A percentile compares a stretch with the other conserved stretches of the same genome.
These are phyloP conservation scores for Elanoides forficatus DNA, from an alignment of 2,113 vertebrate species.

Conservation along the genomic window DNA sequence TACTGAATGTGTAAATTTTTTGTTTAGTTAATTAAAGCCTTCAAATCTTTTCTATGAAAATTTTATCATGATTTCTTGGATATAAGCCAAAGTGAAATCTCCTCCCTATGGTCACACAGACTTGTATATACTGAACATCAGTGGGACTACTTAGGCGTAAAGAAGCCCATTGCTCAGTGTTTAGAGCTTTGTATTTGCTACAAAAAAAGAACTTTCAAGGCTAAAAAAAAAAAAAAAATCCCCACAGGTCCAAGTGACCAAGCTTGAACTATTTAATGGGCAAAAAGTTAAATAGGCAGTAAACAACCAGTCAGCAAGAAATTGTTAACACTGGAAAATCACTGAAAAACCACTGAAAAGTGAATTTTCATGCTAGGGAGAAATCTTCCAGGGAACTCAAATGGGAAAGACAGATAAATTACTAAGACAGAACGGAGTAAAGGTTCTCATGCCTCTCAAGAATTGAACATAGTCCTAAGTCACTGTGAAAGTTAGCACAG, in stretches of 20 bases:
- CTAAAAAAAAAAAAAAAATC: neutral
- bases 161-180: neutral
- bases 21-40: neutral
- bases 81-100: neutral
- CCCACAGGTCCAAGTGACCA: neutral
- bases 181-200: neutral
- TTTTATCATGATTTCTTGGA: neutral
- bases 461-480: neutral
- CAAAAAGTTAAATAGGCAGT: neutral
- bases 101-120: neutral
- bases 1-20: neutral
- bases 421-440: neutral
- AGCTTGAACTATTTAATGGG: neutral
- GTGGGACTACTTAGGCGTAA: neutral
- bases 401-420: neutral
- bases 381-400: neutral
- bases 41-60: neutral
- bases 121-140: neutral
- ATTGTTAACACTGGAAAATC: neutral
- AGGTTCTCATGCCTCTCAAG: neutral
- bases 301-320: neutral
- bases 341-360: neutral
- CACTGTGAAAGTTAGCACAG: neutral
- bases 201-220: neutral
- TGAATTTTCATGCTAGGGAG: neutral